A percentile compares a stretch with the other conserved stretches of the same genome.
These are phyloP conservation scores for Timandra comae DNA, from an alignment of 2,888 invertebrate genomes.

Conservation along the genomic window DNA sequence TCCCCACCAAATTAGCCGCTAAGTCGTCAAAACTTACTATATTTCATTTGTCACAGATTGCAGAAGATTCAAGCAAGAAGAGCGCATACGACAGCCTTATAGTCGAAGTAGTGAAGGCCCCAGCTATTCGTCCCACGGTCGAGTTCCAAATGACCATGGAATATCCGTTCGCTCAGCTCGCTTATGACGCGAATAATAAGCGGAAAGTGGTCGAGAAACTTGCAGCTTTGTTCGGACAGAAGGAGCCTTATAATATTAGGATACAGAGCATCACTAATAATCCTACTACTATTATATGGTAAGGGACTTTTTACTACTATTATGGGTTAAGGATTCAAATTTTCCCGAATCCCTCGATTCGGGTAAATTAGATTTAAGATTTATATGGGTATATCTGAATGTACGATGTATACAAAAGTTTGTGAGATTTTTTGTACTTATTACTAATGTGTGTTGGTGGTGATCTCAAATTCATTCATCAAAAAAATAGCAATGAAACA, in stretches of 20 bases:
- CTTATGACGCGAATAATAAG: conserved; percentile 83
- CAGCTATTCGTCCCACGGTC: conserved; percentile 80
- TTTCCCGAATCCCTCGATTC: no score
- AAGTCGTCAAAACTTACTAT: not conserved
- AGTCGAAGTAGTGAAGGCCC: conserved; percentile 82
- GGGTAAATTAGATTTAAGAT: no score
- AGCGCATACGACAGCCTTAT: conserved; percentile 87
- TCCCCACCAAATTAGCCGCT: no score
- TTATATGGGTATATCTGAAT: no score
- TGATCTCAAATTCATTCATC: no score
- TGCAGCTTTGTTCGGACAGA: conserved; percentile 85
- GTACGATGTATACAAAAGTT: no score
- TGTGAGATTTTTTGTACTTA: no score
- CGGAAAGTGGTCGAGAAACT: conserved; percentile 89
- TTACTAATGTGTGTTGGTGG: no score
- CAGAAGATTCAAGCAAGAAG: conserved; percentile 84
- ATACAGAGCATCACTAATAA: conserved; percentile 82
- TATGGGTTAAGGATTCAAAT: no score
- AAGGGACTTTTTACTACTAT: no score
- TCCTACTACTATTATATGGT: conserved; percentile 84
- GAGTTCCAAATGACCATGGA: conserved; percentile 89
- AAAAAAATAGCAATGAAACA: no score
- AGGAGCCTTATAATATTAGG: conserved; percentile 82
- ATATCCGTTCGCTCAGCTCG: conserved; percentile 81
- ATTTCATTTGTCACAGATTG: conserved; percentile 61